Conservation (phyloP, 2,888 invertebrate genomes). For the Phymatocera aterrima region DNA sequence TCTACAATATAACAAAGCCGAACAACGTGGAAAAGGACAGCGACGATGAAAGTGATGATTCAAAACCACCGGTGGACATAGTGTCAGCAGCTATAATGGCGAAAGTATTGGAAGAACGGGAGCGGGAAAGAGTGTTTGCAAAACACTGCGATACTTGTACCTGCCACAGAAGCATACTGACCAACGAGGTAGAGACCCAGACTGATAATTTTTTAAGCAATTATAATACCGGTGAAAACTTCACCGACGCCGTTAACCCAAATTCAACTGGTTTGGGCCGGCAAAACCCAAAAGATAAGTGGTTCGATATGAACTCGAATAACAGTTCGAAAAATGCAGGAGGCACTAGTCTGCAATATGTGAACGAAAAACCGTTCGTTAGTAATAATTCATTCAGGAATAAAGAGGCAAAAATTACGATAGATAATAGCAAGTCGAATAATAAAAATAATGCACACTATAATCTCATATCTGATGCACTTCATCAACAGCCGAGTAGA, state of each 20-base stretch:
- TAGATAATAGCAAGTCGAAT: background rate
- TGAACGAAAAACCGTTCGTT: slow-evolving; percentile 48
- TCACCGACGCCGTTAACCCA: background rate
- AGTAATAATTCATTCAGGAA: background rate
- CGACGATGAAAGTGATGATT: slow-evolving; percentile 77
- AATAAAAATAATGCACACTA: slow-evolving; percentile 1
- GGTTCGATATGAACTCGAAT: slow-evolving; percentile 49
- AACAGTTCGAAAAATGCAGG: slow-evolving; percentile 39
- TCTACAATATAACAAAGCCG: slow-evolving; percentile 76
- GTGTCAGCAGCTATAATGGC: slow-evolving; percentile 94
- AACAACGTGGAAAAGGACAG: slow-evolving; percentile 72
- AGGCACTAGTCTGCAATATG: slow-evolving; percentile 47
- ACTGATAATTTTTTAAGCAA: slow-evolving; percentile 53
- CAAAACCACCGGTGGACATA: slow-evolving; percentile 82
- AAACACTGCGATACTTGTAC: slow-evolving; percentile 91
- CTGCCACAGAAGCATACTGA: slow-evolving; percentile 76
- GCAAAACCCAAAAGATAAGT: background rate
- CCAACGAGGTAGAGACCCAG: slow-evolving; percentile 68
- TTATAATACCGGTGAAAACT: slow-evolving; percentile 8
- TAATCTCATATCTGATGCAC: background rate
- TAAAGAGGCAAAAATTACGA: background rate
- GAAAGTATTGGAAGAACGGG: slow-evolving; percentile 91
- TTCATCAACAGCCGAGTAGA: background rate
- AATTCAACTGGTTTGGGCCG: background rate
- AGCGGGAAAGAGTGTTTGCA: slow-evolving; percentile 85